Conservation (phyloP, 2,113 vertebrate genomes). For the Oreochromis aureus region DNA sequence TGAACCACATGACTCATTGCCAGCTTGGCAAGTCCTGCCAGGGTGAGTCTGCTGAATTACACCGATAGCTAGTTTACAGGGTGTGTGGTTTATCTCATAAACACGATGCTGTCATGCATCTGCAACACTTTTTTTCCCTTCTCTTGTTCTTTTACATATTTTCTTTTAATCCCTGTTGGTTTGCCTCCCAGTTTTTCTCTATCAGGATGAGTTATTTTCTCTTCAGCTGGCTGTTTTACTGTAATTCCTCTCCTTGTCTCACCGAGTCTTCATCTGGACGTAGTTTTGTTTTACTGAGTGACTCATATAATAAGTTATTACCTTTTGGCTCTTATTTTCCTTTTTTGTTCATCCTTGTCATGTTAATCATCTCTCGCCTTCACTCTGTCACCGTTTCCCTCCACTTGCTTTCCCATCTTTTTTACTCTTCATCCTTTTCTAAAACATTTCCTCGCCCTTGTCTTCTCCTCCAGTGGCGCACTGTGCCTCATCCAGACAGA, state of each 20-base stretch:
- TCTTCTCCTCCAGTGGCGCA: constrained; percentile 83
- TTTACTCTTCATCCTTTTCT: not conserved
- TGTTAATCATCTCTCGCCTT: constrained; percentile 77
- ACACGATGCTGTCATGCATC: not conserved
- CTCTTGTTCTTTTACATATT: not conserved
- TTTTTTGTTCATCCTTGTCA: constrained; percentile 61
- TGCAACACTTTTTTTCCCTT: not conserved
- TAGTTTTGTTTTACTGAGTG: constrained; percentile 57
- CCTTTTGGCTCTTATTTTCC: not conserved
- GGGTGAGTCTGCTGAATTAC: constrained; percentile 74
- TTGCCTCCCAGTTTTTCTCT: not conserved
- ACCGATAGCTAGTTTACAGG: not conserved
- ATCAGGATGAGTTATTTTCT: not conserved
- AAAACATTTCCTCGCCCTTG: not conserved
- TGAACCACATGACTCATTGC: constrained; percentile 99
- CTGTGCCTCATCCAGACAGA: constrained; percentile 97
- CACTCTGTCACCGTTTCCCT: constrained; percentile 35
- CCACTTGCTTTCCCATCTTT: not conserved
- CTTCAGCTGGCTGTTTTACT: not conserved
- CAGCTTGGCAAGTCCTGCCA: constrained; percentile 99
- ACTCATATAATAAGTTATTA: constrained; percentile 43
- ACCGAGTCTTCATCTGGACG: constrained; percentile 71
- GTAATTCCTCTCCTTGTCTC: not conserved
- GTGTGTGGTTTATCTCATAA: not conserved
- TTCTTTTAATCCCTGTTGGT: not conserved